Evolutionary conservation across 2,113 vertebrate species (phyloP).

Genomic region (Hemiprocne comata): DNA sequence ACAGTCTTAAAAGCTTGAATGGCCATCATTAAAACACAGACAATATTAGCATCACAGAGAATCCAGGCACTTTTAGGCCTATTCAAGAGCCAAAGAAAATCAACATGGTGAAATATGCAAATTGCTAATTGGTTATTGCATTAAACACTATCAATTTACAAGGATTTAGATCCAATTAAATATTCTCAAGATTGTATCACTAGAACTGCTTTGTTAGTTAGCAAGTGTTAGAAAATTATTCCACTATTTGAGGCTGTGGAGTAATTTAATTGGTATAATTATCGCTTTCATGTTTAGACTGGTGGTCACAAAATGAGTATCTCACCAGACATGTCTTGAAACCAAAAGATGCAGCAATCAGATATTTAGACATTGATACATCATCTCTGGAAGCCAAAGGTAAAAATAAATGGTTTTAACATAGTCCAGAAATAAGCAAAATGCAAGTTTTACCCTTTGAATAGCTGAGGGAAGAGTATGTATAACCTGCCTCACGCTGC

Average conservation of each 20-base stretch:
- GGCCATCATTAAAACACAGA: background rate
- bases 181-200: slow-evolving; percentile 54
- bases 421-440: background rate
- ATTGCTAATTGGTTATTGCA: slow-evolving; percentile 38
- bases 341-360: background rate
- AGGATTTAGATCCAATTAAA: slow-evolving; percentile 65
- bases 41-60: background rate
- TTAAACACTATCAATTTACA: slow-evolving; percentile 65
- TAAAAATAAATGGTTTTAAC: background rate
- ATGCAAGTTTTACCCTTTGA: background rate
- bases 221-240: slow-evolving; percentile 54
- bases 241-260: slow-evolving; percentile 55
- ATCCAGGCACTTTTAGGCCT: background rate
- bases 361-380: background rate
- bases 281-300: slow-evolving; percentile 58
- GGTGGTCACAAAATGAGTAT: slow-evolving; percentile 42
- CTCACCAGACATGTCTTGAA: slow-evolving; percentile 6
- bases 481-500: background rate
- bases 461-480: background rate
- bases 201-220: slow-evolving; percentile 29
- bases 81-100: slow-evolving; percentile 12
- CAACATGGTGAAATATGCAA: slow-evolving; percentile 17
- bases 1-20: background rate
- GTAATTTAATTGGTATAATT: slow-evolving; percentile 70
- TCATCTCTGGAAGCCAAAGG: background rate